A percentile compares a stretch with the other conserved stretches of the same genome.
phyloP scores from a whole-genome alignment of 2,113 vertebrate species.

The Rostratula benghalensis region DNA sequence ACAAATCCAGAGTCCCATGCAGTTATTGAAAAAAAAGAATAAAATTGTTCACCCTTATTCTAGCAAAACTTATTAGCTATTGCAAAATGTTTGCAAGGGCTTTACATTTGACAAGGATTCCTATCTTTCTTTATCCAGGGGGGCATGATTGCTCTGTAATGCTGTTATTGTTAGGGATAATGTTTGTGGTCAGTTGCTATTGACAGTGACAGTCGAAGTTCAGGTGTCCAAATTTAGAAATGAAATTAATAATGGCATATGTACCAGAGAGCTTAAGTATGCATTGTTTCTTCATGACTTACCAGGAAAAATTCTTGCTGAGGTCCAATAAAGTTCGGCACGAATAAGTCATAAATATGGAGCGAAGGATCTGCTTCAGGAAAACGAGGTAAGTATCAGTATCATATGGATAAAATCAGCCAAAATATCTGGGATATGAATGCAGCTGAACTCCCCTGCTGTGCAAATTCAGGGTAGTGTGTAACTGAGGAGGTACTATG shows the following conservation, averaged over 20 bases:
- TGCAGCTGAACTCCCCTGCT: not conserved
- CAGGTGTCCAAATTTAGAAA: conserved; percentile 19
- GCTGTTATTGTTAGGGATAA: not conserved
- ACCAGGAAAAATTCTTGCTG: not conserved
- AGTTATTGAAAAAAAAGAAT: not conserved
- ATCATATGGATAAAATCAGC: not conserved
- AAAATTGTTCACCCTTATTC: not conserved
- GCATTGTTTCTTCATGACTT: conserved; percentile 36
- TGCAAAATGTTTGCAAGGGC: not conserved
- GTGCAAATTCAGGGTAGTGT: not conserved
- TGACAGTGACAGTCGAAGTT: not conserved
- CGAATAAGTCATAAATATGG: not conserved
- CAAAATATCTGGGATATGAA: not conserved
- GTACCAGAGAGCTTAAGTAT: not conserved
- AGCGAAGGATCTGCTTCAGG: not conserved
- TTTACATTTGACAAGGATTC: not conserved
- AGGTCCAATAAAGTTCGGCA: conserved; percentile 7
- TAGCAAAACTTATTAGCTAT: not conserved
- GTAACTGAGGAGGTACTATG: not conserved
- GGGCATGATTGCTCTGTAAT: not conserved
- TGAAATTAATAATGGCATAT: conserved; percentile 33
- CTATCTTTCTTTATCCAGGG: not conserved
- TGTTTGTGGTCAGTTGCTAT: conserved; percentile 44
- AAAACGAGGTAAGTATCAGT: not conserved
- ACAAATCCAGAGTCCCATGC: not conserved